These are phyloP conservation scores for Dasysyrphus albostriatus DNA, from an alignment of 2,888 invertebrate genomes.

Conservation along the genomic window DNA sequence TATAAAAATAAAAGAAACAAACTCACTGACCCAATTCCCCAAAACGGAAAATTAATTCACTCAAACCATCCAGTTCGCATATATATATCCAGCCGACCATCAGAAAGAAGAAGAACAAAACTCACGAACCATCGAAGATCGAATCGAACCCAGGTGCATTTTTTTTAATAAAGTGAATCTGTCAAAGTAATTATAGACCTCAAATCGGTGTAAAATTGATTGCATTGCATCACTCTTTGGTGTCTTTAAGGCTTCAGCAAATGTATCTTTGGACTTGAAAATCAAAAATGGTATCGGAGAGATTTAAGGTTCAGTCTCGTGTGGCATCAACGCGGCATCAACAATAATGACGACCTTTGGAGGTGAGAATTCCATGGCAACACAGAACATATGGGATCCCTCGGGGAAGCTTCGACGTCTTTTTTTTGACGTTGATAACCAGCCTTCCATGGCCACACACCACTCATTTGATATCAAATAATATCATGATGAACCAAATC, in stretches of 20 bases:
- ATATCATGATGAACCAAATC: conserved; percentile 60
- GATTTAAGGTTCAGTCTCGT: conserved; percentile 18
- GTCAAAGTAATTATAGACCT: conserved; percentile 71
- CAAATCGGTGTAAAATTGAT: conserved; percentile 71
- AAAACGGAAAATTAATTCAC: conserved; percentile 74
- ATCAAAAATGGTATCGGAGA: conserved; percentile 29
- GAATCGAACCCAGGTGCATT: conserved; percentile 34
- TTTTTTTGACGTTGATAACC: conserved; percentile 39
- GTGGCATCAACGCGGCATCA: background rate
- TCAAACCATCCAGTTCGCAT: conserved; percentile 48
- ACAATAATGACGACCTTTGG: conserved; percentile 49
- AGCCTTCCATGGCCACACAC: conserved; percentile 42
- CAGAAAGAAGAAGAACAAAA: background rate
- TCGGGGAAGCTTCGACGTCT: background rate
- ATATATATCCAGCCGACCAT: conserved; percentile 31
- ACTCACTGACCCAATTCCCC: conserved; percentile 69
- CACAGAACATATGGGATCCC: background rate
- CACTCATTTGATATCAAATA: conserved; percentile 50
- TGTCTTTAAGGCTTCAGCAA: conserved; percentile 36
- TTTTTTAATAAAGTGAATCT: conserved; percentile 66
- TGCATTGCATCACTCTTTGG: conserved; percentile 56
- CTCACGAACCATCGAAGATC: conserved; percentile 16
- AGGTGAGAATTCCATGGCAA: conserved; percentile 40
- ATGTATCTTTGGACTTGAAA: conserved; percentile 2
- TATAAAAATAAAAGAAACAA: conserved; percentile 26